These are phyloP conservation scores for Orientallactaga sibirica DNA, from an alignment of 2,797 vertebrate species.

Conservation along the genomic window DNA sequence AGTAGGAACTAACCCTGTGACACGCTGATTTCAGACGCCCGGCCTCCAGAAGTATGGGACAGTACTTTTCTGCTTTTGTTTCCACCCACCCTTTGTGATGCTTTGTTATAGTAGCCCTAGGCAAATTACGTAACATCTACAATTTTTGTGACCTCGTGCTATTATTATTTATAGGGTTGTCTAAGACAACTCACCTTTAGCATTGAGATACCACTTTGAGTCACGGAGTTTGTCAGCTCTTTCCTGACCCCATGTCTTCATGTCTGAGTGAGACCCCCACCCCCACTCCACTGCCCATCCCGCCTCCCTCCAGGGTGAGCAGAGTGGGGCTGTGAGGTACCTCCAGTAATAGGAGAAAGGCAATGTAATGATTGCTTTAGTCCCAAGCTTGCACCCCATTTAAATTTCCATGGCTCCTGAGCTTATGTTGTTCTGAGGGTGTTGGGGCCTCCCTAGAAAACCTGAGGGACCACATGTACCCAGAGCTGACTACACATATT, in stretches of 20 bases:
- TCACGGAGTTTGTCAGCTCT: background rate
- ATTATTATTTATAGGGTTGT: background rate
- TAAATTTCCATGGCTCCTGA: background rate
- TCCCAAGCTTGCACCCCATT: background rate
- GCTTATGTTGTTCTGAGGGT: background rate
- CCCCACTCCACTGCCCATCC: too few relatives aligned
- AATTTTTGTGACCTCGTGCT: background rate
- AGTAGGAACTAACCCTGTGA: background rate
- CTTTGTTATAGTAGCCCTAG: background rate
- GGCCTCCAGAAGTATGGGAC: background rate
- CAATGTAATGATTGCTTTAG: too few relatives aligned
- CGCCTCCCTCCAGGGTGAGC: background rate
- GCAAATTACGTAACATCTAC: background rate
- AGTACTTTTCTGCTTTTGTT: background rate
- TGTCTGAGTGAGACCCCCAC: background rate
- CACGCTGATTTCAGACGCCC: background rate
- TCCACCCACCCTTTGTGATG: background rate
- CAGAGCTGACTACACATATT: too few relatives aligned
- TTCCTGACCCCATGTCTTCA: background rate
- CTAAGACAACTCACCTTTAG: background rate
- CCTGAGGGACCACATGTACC: background rate
- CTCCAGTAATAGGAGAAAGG: background rate
- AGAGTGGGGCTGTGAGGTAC: accelerated
- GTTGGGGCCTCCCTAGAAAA: background rate
- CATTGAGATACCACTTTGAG: background rate